Evolutionary conservation across 2,888 invertebrate genomes (phyloP).

Genomic region (Vanessa cardui): DNA sequence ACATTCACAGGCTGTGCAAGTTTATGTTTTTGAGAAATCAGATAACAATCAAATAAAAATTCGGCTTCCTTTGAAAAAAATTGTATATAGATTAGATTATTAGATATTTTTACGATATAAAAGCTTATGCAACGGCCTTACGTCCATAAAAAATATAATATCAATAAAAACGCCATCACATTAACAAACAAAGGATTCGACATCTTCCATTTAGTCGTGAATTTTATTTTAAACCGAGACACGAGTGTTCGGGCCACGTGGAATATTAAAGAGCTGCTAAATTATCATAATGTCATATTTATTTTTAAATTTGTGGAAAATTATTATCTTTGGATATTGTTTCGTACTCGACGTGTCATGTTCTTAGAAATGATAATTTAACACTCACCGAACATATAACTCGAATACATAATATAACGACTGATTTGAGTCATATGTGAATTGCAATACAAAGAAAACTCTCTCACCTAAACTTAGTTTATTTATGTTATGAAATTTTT

Average conservation of each 20-base stretch:
- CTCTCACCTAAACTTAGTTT: no score
- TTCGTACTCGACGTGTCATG: neutral
- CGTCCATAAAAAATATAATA: slow-evolving; percentile 31
- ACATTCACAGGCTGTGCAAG: no score
- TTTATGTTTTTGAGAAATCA: no score
- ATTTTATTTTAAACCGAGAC: slow-evolving; percentile 47
- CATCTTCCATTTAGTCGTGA: slow-evolving; percentile 46
- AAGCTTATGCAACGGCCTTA: slow-evolving; percentile 22
- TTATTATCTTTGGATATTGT: neutral
- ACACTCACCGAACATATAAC: neutral
- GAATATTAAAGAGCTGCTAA: slow-evolving; percentile 50
- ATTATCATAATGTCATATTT: slow-evolving; percentile 44
- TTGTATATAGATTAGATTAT: neutral
- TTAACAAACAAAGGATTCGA: slow-evolving; percentile 51
- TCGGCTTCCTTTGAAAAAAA: slow-evolving; percentile 3
- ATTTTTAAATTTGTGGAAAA: slow-evolving; percentile 25
- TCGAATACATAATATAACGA: neutral
- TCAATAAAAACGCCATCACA: slow-evolving; percentile 41
- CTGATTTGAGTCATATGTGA: no score
- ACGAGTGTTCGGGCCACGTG: slow-evolving; percentile 39
- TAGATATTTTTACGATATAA: slow-evolving; percentile 3
- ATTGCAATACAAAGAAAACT: no score
- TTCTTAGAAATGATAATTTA: neutral
- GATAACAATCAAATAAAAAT: slow-evolving; percentile 3
- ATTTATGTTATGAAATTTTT: no score